Percentiles rank a stretch among this genome's conserved stretches.
These are phyloP conservation scores for Actinernus sp. DNA, from an alignment of 92 coral and sea anemone genomes.

Conservation along the genomic window DNA sequence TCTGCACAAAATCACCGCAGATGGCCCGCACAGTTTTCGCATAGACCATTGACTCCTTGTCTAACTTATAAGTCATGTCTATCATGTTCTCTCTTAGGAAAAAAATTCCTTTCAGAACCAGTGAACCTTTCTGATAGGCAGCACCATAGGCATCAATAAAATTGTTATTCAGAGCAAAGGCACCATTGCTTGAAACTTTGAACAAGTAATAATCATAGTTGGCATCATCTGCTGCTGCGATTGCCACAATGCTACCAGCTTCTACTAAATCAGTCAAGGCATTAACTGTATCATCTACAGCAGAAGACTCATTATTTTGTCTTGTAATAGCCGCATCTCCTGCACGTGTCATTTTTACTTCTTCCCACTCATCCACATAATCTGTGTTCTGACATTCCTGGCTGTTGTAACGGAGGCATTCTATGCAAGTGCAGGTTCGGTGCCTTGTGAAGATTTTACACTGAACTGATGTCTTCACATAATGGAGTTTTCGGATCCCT, in stretches of 20 bases:
- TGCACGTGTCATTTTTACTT: not conserved
- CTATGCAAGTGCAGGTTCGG: slow-evolving; percentile 9
- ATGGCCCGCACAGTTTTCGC: slow-evolving; percentile 34
- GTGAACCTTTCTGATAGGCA: not conserved
- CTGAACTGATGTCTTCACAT: slow-evolving; percentile 21
- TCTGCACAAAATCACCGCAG: slow-evolving; percentile 5
- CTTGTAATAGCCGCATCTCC: slow-evolving; percentile 12
- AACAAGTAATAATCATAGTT: slow-evolving; percentile 18
- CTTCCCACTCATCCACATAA: slow-evolving; percentile 9
- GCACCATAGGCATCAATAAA: slow-evolving; percentile 10
- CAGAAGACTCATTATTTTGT: not conserved
- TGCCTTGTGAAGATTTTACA: slow-evolving; percentile 21
- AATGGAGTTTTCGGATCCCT: slow-evolving; percentile 44
- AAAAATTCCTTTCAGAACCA: slow-evolving; percentile 9
- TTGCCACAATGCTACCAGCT: slow-evolving; percentile 20
- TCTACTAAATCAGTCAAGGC: not conserved
- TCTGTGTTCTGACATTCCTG: slow-evolving; percentile 3
- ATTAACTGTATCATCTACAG: not conserved
- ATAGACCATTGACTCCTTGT: slow-evolving; percentile 22
- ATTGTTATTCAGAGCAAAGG: not conserved
- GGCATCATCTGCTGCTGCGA: slow-evolving; percentile 27
- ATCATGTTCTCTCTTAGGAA: slow-evolving; percentile 18
- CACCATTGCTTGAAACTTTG: slow-evolving; percentile 18
- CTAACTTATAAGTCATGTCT: slow-evolving; percentile 21
- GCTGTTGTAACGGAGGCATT: slow-evolving; percentile 2